phyloP scores from a whole-genome alignment of 2,888 invertebrate genomes.

The Zaprionus lineosus region DNA sequence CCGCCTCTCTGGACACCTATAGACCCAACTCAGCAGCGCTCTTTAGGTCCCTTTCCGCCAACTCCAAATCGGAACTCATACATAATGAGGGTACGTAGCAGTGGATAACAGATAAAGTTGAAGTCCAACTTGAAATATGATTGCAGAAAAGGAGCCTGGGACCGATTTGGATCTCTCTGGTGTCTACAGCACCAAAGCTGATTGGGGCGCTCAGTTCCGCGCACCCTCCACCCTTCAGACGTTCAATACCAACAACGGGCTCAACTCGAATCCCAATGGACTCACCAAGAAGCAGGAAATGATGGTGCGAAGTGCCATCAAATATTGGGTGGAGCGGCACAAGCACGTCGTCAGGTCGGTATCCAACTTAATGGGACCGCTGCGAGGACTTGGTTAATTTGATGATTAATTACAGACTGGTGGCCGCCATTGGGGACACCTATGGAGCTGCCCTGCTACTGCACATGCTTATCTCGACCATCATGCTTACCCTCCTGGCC shows the following conservation, averaged over 20 bases:
- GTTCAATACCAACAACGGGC: slow-evolving; percentile 83
- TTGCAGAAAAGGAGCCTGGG: slow-evolving; percentile 83
- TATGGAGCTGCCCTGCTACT: slow-evolving; percentile 92
- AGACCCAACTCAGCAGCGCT: slow-evolving; percentile 88
- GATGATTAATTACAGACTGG: slow-evolving; percentile 89
- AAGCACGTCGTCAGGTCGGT: slow-evolving; percentile 93
- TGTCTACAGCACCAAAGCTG: slow-evolving; percentile 90
- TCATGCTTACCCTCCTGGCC: slow-evolving; percentile 91
- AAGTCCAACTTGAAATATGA: slow-evolving; percentile 16
- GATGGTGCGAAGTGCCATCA: slow-evolving; percentile 92
- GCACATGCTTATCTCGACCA: slow-evolving; percentile 93
- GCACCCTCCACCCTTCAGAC: slow-evolving; percentile 87
- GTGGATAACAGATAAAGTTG: slow-evolving; percentile 7
- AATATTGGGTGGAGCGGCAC: slow-evolving; percentile 94
- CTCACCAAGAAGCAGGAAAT: slow-evolving; percentile 92
- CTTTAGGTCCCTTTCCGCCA: slow-evolving; percentile 85
- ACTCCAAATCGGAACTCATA: slow-evolving; percentile 82
- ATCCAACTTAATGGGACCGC: no score
- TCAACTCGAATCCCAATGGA: slow-evolving; percentile 88
- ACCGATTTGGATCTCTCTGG: slow-evolving; percentile 88
- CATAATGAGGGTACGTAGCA: slow-evolving; percentile 80
- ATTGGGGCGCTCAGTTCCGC: slow-evolving; percentile 89
- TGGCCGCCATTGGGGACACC: slow-evolving; percentile 91
- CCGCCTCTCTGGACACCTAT: slow-evolving; percentile 91
- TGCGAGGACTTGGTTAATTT: no score